phyloP scores from a whole-genome alignment of 2,888 invertebrate species.

The Brachynemurus nebulosus region DNA sequence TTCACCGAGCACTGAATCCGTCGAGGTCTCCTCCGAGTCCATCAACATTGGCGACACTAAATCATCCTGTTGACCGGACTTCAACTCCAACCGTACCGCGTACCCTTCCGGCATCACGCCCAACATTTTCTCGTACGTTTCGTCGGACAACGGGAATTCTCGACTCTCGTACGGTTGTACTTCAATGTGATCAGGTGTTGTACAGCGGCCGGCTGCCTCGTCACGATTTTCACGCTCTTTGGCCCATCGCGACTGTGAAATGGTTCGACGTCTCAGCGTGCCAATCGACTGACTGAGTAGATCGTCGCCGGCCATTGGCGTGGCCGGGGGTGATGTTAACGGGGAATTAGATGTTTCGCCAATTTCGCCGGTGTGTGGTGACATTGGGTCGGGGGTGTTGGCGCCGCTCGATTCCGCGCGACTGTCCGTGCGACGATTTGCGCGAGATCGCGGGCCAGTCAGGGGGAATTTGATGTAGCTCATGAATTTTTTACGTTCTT shows the following conservation, averaged over 20 bases:
- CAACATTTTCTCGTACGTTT: conserved; percentile 52
- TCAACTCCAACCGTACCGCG: conserved; percentile 22
- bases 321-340: conserved; percentile 37
- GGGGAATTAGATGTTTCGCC: conserved; percentile 25
- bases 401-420: conserved; percentile 55
- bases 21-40: conserved; percentile 32
- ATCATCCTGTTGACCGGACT: conserved; percentile 16
- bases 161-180: conserved; percentile 64
- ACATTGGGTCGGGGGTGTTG: conserved; percentile 60
- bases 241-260: conserved; percentile 36
- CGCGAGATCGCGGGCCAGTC: conserved; percentile 36
- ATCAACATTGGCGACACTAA: conserved; percentile 20
- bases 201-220: conserved; percentile 25
- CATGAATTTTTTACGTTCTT: conserved; percentile 66
- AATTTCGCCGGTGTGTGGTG: conserved; percentile 37
- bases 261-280: conserved; percentile 32
- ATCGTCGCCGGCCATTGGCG: conserved; percentile 25
- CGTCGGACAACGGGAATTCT: conserved; percentile 58
- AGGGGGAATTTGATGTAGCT: conserved; percentile 36
- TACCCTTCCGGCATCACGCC: conserved; percentile 54
- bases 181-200: conserved; percentile 24
- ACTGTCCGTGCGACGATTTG: conserved; percentile 51
- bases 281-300: conserved; percentile 12
- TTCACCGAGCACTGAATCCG: conserved; percentile 46
- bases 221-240: conserved; percentile 19